Percentiles rank a stretch among this genome's conserved stretches.
These are phyloP conservation scores for Tricholauxania praeusta DNA, from an alignment of 2,888 invertebrate genomes.

Conservation along the genomic window DNA sequence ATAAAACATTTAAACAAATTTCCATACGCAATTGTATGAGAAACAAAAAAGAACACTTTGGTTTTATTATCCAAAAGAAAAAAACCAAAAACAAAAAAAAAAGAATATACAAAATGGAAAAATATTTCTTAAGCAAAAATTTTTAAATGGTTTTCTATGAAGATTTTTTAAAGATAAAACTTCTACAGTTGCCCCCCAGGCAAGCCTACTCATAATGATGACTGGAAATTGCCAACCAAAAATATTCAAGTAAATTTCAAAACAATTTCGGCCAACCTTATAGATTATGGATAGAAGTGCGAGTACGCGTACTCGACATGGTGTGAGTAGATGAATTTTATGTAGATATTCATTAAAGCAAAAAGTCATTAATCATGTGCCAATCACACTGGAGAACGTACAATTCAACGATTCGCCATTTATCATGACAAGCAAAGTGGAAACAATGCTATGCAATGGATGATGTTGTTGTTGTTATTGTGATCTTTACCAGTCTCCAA, in stretches of 20 bases:
- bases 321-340: not conserved
- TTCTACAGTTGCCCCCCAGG: no score
- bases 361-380: constrained; percentile 29
- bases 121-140: no score
- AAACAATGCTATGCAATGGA: constrained; percentile 13
- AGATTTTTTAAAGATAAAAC: no score
- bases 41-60: no score
- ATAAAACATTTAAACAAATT: no score
- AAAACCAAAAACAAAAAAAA: no score
- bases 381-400: constrained; percentile 18
- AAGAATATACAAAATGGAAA: no score
- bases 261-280: not conserved
- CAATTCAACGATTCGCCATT: constrained; percentile 20
- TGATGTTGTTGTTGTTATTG: not conserved
- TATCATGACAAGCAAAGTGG: constrained; percentile 28
- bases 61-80: not conserved
- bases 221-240: not conserved
- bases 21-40: no score
- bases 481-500: constrained; percentile 17
- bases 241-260: not conserved
- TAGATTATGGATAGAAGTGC: no score
- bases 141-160: no score
- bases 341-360: constrained; percentile 15
- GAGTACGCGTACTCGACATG: no score
- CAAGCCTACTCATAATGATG: no score